phyloP scores from a whole-genome alignment of 2,888 invertebrate species.

The Coelopa pilipes region DNA sequence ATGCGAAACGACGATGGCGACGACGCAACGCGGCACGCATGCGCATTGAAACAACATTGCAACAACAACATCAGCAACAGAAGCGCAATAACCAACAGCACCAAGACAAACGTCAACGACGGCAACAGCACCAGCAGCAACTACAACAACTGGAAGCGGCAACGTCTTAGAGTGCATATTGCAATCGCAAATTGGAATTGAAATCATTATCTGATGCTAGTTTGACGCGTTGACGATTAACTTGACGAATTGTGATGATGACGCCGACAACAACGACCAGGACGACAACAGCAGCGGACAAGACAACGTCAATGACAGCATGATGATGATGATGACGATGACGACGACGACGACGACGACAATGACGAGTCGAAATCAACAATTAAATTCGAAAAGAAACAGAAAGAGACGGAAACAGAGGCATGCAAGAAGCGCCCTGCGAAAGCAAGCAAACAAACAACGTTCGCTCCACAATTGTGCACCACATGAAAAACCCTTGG shows the following conservation, averaged over 20 bases:
- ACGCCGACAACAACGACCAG: conserved; percentile 37
- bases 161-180: conserved; percentile 38
- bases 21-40: conserved; percentile 17
- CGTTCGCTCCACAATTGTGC: background rate
- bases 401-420: background rate
- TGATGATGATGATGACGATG: conserved; percentile 34
- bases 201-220: conserved; percentile 52
- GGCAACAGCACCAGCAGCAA: conserved; percentile 26
- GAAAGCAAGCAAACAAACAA: conserved; percentile 7
- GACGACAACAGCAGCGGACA: conserved; percentile 37
- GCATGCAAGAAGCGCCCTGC: conserved; percentile 1
- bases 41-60: conserved; percentile 1
- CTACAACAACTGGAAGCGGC: background rate
- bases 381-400: conserved; percentile 39
- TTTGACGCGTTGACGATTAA: conserved; percentile 52
- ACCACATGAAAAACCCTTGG: background rate
- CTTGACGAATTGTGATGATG: conserved; percentile 50
- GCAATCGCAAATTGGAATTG: conserved; percentile 51
- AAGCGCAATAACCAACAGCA: background rate
- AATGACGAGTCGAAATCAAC: conserved; percentile 27
- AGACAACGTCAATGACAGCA: conserved; percentile 39
- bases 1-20: background rate
- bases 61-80: background rate
- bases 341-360: conserved; percentile 21
- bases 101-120: conserved; percentile 34